Evolutionary conservation across 2,888 invertebrate species (phyloP), one percentile per base, ranked within the genome.

Genomic region (Timandra comae): DNA sequence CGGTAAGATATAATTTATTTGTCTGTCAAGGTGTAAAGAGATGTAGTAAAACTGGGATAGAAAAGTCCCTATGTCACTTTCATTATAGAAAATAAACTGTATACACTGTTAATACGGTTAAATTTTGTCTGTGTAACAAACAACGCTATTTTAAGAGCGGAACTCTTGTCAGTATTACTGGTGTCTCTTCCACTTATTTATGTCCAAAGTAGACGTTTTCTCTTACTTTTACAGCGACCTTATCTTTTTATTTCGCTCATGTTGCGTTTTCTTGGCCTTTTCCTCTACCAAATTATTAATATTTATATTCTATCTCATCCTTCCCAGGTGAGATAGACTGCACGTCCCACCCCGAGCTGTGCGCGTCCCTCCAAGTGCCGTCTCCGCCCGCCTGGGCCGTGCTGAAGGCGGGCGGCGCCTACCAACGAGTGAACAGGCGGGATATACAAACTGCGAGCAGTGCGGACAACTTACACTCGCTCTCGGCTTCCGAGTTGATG

Each of bases 371-470:
- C 7, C 89, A 90, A 49, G 81, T 90, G 2, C 79, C 81, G 3
- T 66, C 78, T 3, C 80, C 88, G 49, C 94, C 94, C 0, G 85
- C 89, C 8, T 93, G 94, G 88, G 91, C 89, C 7, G 84, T 93
- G 3, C 80, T 95, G 46, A 95, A 95, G 64, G 72, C 78, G 1
- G 91, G 91, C 11, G 94, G 94, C 2, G 92, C 90, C 0, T 91
- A 92, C 69, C 94, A 95, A 60, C 77, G 91, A 7, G 37, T 89
- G 70, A 62, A 76, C 77, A 29, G 77, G 67, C 41, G 80, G 73
- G 16, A 53, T 41, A 48, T 70, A 27, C 38, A 12, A 1, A 33
- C 52, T 0, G 73, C 76, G 1, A 44, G 55, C 0, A 27, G 27
- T 1, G 65, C 75, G 0, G 31, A 30, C 2, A 88, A 88, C 45